Evolutionary conservation across 92 coral and sea anemone genomes (phyloP).

Genomic region (Siderastrea siderea): DNA sequence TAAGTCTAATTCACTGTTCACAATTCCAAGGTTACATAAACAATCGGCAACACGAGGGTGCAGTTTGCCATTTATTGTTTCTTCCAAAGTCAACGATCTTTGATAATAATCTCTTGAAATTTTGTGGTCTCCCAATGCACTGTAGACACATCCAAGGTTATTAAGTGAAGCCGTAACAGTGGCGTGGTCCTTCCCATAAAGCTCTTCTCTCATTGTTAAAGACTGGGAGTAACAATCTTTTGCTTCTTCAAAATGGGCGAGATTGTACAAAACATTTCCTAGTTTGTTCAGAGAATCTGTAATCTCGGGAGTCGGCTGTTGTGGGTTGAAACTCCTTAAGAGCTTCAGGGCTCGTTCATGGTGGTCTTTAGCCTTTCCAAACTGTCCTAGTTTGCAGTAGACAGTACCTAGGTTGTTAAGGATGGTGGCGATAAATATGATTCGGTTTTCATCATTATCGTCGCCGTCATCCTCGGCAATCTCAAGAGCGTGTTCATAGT

Average conservation of each 20-base stretch:
- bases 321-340: background rate
- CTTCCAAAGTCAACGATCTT: background rate
- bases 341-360: background rate
- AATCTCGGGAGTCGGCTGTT: background rate
- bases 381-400: background rate
- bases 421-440: background rate
- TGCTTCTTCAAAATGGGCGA: background rate
- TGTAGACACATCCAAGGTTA: conserved; percentile 17
- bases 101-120: conserved; percentile 7
- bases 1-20: background rate
- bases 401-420: background rate
- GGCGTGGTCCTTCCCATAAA: background rate
- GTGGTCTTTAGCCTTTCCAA: background rate
- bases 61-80: background rate
- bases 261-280: background rate
- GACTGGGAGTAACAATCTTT: background rate
- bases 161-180: conserved; percentile 9
- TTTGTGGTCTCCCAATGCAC: conserved; percentile 3
- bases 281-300: conserved; percentile 24
- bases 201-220: conserved; percentile 4
- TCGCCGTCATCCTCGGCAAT: background rate
- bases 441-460: background rate
- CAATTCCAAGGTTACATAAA: conserved; percentile 16
- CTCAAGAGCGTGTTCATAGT: background rate
- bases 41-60: conserved; percentile 10